Evolutionary conservation across 1,140 invertebrate species (phyloP).

Genomic region (Eubasilissa regina): DNA sequence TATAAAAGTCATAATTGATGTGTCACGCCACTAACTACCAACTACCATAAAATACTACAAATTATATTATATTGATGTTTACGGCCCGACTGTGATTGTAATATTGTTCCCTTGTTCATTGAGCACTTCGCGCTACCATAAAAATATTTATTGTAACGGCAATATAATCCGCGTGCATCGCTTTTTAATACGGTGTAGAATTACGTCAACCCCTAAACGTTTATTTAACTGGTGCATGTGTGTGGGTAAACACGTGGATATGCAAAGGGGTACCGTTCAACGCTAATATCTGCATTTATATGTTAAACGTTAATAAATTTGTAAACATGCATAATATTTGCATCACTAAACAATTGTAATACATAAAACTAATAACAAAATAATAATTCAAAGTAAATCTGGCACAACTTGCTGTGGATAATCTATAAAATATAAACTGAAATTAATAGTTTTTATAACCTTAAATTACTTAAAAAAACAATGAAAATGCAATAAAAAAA

Average conservation of each 20-base stretch:
- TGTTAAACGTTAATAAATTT: too few species aligned
- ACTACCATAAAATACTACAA: background rate
- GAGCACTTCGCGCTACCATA: constrained; percentile 37
- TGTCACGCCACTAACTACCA: background rate
- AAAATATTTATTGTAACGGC: constrained; percentile 43
- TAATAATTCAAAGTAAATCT: too few species aligned
- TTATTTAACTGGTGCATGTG: background rate
- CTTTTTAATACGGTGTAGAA: constrained; percentile 44
- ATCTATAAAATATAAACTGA: too few species aligned
- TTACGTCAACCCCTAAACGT: constrained; percentile 4
- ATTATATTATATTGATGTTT: background rate
- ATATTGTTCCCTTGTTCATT: constrained; percentile 20
- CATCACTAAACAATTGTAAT: too few species aligned
- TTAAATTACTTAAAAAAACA: too few species aligned
- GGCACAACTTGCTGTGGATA: too few species aligned
- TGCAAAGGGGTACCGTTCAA: too few species aligned
- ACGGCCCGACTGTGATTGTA: background rate
- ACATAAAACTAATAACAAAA: too few species aligned
- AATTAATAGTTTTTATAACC: too few species aligned
- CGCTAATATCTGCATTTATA: background rate
- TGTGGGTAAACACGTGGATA: too few species aligned
- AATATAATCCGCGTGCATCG: constrained; percentile 29
- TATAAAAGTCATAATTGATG: background rate
- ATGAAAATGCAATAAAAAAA: too few species aligned
- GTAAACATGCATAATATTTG: too few species aligned